These are phyloP conservation scores for Porphyrio hochstetteri DNA, from an alignment of 2,113 vertebrate species.

Conservation along the genomic window DNA sequence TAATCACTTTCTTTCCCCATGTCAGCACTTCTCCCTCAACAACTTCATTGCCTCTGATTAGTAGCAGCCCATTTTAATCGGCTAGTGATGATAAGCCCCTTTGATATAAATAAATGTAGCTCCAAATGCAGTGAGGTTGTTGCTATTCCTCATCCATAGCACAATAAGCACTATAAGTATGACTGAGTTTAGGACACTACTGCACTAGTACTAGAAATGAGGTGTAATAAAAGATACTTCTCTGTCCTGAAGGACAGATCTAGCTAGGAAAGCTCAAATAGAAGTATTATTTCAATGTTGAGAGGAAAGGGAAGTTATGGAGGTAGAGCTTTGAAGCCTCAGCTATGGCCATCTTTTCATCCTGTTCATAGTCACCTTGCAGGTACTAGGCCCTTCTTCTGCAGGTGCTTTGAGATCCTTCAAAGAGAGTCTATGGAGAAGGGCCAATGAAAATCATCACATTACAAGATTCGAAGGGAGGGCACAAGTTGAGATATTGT, in stretches of 20 bases:
- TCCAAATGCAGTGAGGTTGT: not conserved
- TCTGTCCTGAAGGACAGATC: not conserved
- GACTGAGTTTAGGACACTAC: not conserved
- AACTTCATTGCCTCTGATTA: constrained; percentile 13
- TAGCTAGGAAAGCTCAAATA: not conserved
- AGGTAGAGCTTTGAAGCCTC: not conserved
- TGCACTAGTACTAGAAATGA: not conserved
- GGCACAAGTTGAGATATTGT: not conserved
- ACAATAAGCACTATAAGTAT: not conserved
- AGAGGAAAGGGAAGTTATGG: not conserved
- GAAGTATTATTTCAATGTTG: not conserved
- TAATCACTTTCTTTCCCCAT: constrained; percentile 27
- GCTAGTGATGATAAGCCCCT: constrained; percentile 27
- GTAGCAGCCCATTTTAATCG: constrained; percentile 1
- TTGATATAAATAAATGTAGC: not conserved
- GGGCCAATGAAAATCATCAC: not conserved
- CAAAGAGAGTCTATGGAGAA: not conserved
- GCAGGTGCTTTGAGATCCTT: not conserved
- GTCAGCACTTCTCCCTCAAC: constrained; percentile 48
- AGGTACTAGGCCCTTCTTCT: not conserved
- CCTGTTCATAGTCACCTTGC: not conserved
- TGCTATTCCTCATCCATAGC: not conserved
- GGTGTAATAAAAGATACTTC: not conserved
- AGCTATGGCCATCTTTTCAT: not conserved
- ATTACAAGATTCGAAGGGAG: not conserved